phyloP scores from a whole-genome alignment of 1,140 invertebrate genomes.

The Spodoptera frugiperda region DNA sequence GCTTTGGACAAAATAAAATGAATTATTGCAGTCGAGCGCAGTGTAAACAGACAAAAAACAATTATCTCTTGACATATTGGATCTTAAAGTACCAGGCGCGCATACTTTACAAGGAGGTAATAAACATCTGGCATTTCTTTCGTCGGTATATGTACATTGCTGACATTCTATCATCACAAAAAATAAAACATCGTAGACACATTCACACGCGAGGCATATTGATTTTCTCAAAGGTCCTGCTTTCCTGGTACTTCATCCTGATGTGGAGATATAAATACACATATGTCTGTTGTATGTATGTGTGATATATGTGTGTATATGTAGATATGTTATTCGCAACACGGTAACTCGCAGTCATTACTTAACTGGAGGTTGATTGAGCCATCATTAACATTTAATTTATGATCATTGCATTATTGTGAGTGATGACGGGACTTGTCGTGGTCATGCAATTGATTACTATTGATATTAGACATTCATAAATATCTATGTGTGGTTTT shows the following conservation, averaged over 20 bases:
- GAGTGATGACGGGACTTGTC: background rate
- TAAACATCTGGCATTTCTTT: slow-evolving; percentile 7
- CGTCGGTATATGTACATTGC: slow-evolving; percentile 1
- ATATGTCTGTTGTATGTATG: background rate
- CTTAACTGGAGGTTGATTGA: background rate
- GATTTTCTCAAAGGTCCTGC: background rate
- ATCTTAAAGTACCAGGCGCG: background rate
- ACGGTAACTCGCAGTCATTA: background rate
- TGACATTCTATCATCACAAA: slow-evolving; percentile 3
- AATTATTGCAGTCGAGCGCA: background rate
- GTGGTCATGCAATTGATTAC: no score
- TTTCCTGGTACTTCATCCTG: background rate
- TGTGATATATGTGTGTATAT: background rate
- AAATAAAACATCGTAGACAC: background rate
- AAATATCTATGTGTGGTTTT: no score
- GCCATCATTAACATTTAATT: background rate
- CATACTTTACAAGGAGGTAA: background rate
- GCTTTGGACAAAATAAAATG: background rate
- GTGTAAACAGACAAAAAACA: background rate
- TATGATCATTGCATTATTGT: background rate
- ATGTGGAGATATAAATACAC: background rate
- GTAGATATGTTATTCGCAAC: background rate
- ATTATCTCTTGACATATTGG: background rate
- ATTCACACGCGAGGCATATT: background rate
- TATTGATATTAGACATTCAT: no score